Evolutionary conservation across 2,888 invertebrate species (phyloP).

Genomic region (Beris chalybata): DNA sequence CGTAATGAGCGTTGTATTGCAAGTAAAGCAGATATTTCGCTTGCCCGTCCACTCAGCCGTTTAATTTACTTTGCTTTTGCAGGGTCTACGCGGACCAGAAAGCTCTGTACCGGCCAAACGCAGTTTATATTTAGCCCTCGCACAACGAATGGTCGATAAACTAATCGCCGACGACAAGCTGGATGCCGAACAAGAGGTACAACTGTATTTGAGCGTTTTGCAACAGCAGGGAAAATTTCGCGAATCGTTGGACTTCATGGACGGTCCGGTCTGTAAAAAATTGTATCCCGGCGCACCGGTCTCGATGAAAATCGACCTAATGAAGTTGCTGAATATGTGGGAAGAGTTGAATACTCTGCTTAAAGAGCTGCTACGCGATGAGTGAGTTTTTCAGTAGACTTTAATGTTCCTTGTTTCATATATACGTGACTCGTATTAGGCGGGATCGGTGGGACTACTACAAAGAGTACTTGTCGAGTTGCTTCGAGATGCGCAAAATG

Average conservation of each 20-base stretch:
- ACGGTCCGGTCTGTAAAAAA: slow-evolving; percentile 71
- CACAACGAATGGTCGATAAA: slow-evolving; percentile 92
- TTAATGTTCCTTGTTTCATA: background rate
- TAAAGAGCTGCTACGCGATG: slow-evolving; percentile 72
- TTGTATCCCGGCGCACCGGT: slow-evolving; percentile 69
- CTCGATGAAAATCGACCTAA: slow-evolving; percentile 72
- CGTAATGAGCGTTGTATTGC: slow-evolving; percentile 94
- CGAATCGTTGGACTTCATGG: slow-evolving; percentile 79
- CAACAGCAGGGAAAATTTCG: slow-evolving; percentile 79
- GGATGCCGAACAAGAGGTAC: slow-evolving; percentile 92
- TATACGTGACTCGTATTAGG: slow-evolving; percentile 46
- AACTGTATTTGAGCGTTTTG: slow-evolving; percentile 85
- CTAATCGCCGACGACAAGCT: slow-evolving; percentile 83
- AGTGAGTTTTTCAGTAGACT: slow-evolving; percentile 60
- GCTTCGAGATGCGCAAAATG: slow-evolving; percentile 60
- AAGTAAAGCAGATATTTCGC: slow-evolving; percentile 60
- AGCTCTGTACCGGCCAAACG: slow-evolving; percentile 61
- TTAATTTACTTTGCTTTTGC: slow-evolving; percentile 6
- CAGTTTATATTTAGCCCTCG: slow-evolving; percentile 78
- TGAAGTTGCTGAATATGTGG: slow-evolving; percentile 75
- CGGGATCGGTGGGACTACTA: slow-evolving; percentile 76
- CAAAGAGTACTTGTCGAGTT: slow-evolving; percentile 71
- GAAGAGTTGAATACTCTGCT: slow-evolving; percentile 71
- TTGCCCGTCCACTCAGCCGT: background rate
- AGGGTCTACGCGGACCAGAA: slow-evolving; percentile 58